Evolutionary conservation across 2,888 invertebrate genomes (phyloP), one percentile per base, ranked within the genome.

Genomic region (Tipula helvola): DNA sequence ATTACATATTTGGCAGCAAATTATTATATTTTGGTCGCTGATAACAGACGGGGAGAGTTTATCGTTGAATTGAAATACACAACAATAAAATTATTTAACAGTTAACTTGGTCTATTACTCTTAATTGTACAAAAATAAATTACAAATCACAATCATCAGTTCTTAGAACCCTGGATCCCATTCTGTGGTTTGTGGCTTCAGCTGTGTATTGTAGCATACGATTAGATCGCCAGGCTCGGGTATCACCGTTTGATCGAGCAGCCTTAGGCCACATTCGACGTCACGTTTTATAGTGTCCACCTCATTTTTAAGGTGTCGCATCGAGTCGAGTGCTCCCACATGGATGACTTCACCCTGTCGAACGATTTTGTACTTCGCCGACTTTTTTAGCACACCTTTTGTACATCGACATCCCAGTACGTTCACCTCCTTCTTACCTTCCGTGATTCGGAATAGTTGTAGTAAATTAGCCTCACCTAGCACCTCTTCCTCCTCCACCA

Each of bases 301-400:
- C 91, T 98, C 98, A 86, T 95, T 94, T 90, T 98, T 99, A 85
- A 97, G 91, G 91, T 98, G 98, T 88, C 96, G 94, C 95, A 99
- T 95, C 0, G 98, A 97, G 39, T 93, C 92, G 87, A 98, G 90
- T 88, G 93, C 92, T 86, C 97, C 97, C 90, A 95, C 94, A 90
- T 93, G 94, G 83, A 97, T 90, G 28, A 94, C 90, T 86, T 96
- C 93, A 3, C 92, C 93, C 5, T 93, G 92, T 39, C 98, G 92
- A 0, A 96, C 87, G 16, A 99, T 90, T 88, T 94, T 93, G 90
- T 94, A 98, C 44, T 92, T 89, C 0, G 93, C 94, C 87, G 93
- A 92, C 89, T 95, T 95, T 87, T 94, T 94, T 1, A 99, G 92
- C 0, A 92, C 88, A 0, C 99, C 99, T 90, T 95, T 95, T 0